These are phyloP conservation scores for Centropyge bicolor DNA, from an alignment of 2,797 vertebrate genomes.

Conservation along the genomic window DNA sequence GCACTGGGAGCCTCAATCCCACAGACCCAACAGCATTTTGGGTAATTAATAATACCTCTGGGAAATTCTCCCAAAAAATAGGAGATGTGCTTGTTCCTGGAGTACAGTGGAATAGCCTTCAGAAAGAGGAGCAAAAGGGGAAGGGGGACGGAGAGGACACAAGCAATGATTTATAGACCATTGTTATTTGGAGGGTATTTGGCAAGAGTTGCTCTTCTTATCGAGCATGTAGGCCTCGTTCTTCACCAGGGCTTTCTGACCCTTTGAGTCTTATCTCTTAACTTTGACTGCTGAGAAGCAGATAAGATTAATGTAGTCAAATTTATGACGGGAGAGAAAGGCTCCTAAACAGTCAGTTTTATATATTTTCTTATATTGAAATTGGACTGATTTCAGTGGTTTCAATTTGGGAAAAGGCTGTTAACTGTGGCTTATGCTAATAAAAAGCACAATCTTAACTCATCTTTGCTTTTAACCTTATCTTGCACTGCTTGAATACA, in stretches of 20 bases:
- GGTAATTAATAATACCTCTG: constrained; percentile 75
- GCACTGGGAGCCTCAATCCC: constrained; percentile 64
- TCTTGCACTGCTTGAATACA: neutral
- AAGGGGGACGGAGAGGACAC: constrained; percentile 62
- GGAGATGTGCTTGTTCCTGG: constrained; percentile 56
- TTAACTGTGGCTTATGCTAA: neutral
- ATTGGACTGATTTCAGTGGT: constrained; percentile 30
- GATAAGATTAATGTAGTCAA: constrained; percentile 80
- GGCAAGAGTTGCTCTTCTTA: constrained; percentile 78
- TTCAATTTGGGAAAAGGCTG: neutral
- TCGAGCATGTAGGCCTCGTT: constrained; percentile 79
- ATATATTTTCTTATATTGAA: constrained; percentile 85
- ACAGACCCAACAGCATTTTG: constrained; percentile 56
- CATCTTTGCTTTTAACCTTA: neutral
- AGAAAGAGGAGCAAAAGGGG: constrained; percentile 47
- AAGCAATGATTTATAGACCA: constrained; percentile 81
- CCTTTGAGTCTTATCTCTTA: constrained; percentile 81
- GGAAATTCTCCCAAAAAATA: constrained; percentile 71
- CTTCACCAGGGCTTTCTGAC: constrained; percentile 82
- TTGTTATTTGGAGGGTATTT: constrained; percentile 81
- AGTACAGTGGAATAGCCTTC: constrained; percentile 65
- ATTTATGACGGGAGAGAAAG: constrained; percentile 80
- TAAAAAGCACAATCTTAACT: neutral
- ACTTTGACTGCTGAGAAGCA: constrained; percentile 78
- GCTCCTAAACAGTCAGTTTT: constrained; percentile 70